Percentiles rank a stretch among this genome's conserved stretches.
Evolutionary conservation across 2,797 vertebrate species (phyloP).

Genomic region (Hypotaenidia okinawae): DNA sequence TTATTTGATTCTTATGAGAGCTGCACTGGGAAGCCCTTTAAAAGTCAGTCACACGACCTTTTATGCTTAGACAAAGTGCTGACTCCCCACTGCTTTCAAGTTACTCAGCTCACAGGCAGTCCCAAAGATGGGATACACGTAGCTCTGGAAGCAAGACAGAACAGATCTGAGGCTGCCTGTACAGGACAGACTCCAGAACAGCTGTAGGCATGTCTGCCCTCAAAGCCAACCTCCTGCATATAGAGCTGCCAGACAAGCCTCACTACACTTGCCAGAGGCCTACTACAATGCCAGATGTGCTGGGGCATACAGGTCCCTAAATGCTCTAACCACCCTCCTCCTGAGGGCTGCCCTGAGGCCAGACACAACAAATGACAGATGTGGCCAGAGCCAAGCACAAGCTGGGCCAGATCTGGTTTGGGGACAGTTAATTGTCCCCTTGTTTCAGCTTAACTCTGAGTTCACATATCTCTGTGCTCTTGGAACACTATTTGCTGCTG

Average conservation of each 20-base stretch:
- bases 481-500: not conserved
- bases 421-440: not conserved
- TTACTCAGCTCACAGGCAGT: not conserved
- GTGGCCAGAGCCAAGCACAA: not conserved
- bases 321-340: not conserved
- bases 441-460: not conserved
- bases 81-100: not conserved
- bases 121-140: rapidly evolving
- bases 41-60: not conserved
- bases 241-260: not conserved
- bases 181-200: not conserved
- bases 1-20: not conserved
- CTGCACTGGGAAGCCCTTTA: not conserved
- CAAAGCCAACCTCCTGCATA: not conserved
- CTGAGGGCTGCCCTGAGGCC: not conserved
- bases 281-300: not conserved
- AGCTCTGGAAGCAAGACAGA: not conserved
- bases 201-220: not conserved
- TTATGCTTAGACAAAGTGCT: not conserved
- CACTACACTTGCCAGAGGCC: not conserved
- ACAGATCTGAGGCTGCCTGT: not conserved
- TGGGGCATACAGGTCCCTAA: not conserved
- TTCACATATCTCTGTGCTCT: not conserved
- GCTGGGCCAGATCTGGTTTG: not conserved
- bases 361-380: not conserved